Evolutionary conservation across 2,888 invertebrate genomes (phyloP).

Genomic region (Caenorhabditis sp.): DNA sequence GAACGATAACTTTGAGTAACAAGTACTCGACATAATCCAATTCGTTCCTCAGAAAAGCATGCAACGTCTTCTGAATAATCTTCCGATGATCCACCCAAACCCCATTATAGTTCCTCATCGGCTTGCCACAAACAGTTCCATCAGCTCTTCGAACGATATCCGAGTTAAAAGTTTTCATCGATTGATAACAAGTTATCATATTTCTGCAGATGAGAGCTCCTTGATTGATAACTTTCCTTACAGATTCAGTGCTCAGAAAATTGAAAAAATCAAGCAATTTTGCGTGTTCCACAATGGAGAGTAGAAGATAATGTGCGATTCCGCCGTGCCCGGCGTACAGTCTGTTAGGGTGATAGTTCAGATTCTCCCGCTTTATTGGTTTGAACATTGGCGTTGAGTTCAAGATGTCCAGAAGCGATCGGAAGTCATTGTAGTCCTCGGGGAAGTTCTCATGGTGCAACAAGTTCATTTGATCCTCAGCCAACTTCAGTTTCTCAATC

Average conservation of each 20-base stretch:
- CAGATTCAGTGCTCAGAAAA: constrained; percentile 6
- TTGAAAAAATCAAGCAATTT: constrained; percentile 22
- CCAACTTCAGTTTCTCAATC: not conserved
- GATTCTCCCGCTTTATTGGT: not conserved
- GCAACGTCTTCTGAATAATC: constrained; percentile 34
- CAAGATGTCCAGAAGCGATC: constrained; percentile 20
- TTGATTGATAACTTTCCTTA: constrained; percentile 3
- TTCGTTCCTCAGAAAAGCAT: constrained; percentile 28
- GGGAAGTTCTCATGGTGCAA: constrained; percentile 9
- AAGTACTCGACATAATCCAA: constrained; percentile 28
- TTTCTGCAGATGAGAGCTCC: constrained; percentile 24
- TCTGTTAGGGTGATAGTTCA: not conserved
- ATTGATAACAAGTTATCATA: constrained; percentile 19
- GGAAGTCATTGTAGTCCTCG: not conserved
- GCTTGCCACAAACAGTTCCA: constrained; percentile 28
- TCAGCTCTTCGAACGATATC: constrained; percentile 30
- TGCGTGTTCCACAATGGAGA: constrained; percentile 17
- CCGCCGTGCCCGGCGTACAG: constrained; percentile 12
- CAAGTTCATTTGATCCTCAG: constrained; percentile 4
- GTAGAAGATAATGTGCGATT: constrained; percentile 18
- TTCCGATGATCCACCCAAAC: constrained; percentile 41
- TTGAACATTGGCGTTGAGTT: not conserved
- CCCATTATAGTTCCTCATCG: constrained; percentile 30
- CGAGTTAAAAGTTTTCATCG: constrained; percentile 19
- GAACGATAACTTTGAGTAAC: constrained; percentile 28